Percentiles rank a stretch among this genome's conserved stretches.
These are phyloP conservation scores for Strigamia crassipes DNA, from an alignment of 2,888 invertebrate genomes.

Conservation along the genomic window DNA sequence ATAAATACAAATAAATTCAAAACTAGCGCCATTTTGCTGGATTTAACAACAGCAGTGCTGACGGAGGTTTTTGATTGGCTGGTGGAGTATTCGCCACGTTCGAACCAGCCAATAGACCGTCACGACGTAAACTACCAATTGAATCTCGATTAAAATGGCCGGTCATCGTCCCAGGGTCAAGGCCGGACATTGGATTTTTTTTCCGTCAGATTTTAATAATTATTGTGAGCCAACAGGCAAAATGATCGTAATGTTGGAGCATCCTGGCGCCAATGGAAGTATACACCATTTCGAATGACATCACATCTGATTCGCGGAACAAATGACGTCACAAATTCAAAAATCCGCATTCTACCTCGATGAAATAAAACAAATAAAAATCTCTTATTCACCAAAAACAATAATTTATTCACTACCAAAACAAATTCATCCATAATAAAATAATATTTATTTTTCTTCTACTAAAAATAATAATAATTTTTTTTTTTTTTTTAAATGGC, in stretches of 20 bases:
- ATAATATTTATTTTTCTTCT: too few species aligned
- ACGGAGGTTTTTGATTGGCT: neutral
- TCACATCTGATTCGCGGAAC: neutral
- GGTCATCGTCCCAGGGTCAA: conserved; percentile 37
- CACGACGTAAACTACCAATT: neutral
- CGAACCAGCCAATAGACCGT: neutral
- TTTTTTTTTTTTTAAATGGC: too few species aligned
- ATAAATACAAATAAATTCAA: neutral
- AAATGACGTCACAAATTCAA: conserved; percentile 5
- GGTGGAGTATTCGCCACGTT: neutral
- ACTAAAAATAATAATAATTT: too few species aligned
- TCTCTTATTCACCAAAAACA: neutral
- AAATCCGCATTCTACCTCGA: neutral
- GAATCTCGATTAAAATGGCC: conserved; percentile 5
- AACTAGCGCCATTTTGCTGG: neutral
- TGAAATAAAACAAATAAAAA: neutral
- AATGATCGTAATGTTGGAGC: conserved; percentile 37
- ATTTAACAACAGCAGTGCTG: neutral
- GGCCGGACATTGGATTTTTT: conserved; percentile 31
- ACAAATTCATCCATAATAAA: neutral
- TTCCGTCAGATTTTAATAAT: neutral
- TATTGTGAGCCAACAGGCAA: conserved; percentile 32
- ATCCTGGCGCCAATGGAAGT: conserved; percentile 28
- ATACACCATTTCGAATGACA: conserved; percentile 7
- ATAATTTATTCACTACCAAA: neutral